Evolutionary conservation across 37 sponge, comb jelly and placozoan species (phyloP).

Genomic region (Eunapius fragilis): DNA sequence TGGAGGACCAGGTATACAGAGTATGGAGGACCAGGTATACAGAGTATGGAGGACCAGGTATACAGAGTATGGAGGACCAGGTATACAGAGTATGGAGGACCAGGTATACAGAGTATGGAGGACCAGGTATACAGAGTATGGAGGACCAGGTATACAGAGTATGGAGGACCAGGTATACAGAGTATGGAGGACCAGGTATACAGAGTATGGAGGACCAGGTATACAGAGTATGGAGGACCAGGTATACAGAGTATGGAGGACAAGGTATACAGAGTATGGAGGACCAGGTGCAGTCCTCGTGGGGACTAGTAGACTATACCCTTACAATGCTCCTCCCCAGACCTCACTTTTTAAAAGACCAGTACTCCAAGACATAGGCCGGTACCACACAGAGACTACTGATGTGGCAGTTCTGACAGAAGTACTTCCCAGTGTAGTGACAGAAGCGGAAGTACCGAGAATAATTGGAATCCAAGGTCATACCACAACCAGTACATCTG

Average conservation of each 20-base stretch:
- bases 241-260: neutral
- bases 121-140: no score
- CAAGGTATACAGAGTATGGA: neutral
- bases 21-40: no score
- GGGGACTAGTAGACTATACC: neutral
- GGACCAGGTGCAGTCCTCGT: neutral
- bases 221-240: no score
- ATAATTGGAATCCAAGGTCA: constrained; percentile 76
- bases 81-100: no score
- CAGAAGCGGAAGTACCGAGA: constrained; percentile 90
- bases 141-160: no score
- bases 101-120: no score
- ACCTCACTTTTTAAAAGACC: constrained; percentile 89
- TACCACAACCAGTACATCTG: constrained; percentile 97
- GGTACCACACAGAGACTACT: constrained; percentile 72
- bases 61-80: no score
- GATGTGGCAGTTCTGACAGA: constrained; percentile 94
- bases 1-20: no score
- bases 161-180: no score
- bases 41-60: no score
- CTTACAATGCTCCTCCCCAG: neutral
- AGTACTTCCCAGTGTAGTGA: constrained; percentile 95
- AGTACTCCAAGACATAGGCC: constrained; percentile 79
- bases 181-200: no score
- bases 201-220: no score